Percentiles rank a stretch among this genome's conserved stretches.
phyloP scores from a whole-genome alignment of 1,140 invertebrate species.

The Holcopasites calliopsidis region DNA sequence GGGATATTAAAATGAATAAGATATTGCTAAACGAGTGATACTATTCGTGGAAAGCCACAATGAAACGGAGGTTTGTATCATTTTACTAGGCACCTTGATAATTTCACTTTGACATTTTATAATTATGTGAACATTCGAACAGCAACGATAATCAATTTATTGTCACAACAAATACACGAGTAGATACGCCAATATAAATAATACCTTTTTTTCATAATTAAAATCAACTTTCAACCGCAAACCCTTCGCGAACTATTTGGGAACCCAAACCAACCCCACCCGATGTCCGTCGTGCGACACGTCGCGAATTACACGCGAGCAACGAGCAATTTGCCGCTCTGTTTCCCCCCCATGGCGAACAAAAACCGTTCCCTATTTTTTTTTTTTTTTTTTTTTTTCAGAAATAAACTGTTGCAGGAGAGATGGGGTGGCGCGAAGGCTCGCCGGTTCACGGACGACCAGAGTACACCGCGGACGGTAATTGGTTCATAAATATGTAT shows the following conservation, averaged over 20 bases:
- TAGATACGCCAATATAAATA: too few species aligned
- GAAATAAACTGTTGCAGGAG: constrained; percentile 17
- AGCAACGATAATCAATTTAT: too few species aligned
- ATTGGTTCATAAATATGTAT: constrained; percentile 47
- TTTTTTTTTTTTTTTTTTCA: not conserved
- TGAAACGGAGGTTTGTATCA: not conserved
- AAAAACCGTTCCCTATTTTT: not conserved
- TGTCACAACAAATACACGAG: too few species aligned
- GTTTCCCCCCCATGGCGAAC: constrained; percentile 28
- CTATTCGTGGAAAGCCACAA: not conserved
- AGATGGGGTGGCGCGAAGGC: not conserved
- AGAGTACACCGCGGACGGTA: constrained; percentile 14
- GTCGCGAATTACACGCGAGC: constrained; percentile 23
- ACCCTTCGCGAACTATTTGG: not conserved
- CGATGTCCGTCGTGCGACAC: not conserved
- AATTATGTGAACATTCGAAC: too few species aligned
- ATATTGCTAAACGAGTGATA: too few species aligned
- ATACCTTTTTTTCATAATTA: too few species aligned
- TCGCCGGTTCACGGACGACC: constrained; percentile 6
- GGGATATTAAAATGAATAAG: not conserved
- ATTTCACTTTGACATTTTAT: not conserved
- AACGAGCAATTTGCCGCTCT: constrained; percentile 41
- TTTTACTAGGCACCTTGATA: not conserved
- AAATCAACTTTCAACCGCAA: not conserved
- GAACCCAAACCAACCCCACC: not conserved